Evolutionary conservation across 1,140 invertebrate genomes (phyloP), one percentile per base, ranked within the genome.

Genomic region (Rhagoletis zephyria): DNA sequence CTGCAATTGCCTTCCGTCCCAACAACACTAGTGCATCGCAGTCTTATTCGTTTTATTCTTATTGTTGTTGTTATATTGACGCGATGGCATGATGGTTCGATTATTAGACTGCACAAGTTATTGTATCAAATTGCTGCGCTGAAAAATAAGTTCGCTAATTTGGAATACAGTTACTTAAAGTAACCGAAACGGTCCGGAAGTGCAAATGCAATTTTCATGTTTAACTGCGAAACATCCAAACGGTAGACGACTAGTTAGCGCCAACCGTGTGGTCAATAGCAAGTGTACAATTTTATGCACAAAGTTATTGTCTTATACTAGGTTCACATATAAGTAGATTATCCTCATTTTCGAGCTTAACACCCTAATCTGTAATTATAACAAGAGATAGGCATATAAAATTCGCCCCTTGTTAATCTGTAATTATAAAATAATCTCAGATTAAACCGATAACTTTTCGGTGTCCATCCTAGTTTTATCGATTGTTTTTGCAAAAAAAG

Each of bases 151-250:
- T 12, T 2, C 4, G 45, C 70, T 74, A 74, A 74, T 74, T 74
- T 74, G 42, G 48, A 48, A 74, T 74, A 74, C 45, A 74, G 70
- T 74, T 74, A 2, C 12, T 4, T 14, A 74, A 74, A 74, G 70
- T 48, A 42, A 40, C 70, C 45, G 70, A 51, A 74, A 74, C 70
- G 45, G 30, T 48, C 14, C 70, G 70, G 70, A 19, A 74, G 70
- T 48, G 70, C 45, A 81, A 81, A 81, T 56, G 48, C 74, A 48
- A 56, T 81, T 30, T 81, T 9, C 74, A 30, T 81, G 74, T 81
- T 81, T 16, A 81, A n/a, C n/a, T 9, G 48, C n/a, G n/a, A 56
- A 81, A 81, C 48, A 81, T 45, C 74, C 9, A n/a, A 9, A 81
- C 3, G 74, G 4, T 48, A 56, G 14, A 45, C 51, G 16, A 40